A percentile compares a stretch with the other conserved stretches of the same genome.
phyloP scores from a whole-genome alignment of 1,140 invertebrate genomes.

The Camponotus pennsylvanicus region DNA sequence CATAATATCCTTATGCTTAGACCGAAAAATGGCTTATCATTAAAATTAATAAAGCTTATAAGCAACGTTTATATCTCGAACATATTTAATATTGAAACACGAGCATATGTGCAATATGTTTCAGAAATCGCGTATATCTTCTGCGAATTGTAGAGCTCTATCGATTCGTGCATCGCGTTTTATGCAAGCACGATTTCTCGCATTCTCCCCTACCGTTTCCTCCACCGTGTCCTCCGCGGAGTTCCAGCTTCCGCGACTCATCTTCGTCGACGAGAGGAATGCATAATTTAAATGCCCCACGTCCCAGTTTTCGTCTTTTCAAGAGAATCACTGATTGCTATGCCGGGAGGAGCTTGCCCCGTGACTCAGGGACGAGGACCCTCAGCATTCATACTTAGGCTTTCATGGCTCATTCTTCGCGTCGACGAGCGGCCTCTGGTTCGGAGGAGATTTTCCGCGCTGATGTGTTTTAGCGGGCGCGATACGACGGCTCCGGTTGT shows the following conservation, averaged over 20 bases:
- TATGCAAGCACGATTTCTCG: slow-evolving; percentile 64
- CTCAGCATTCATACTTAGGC: slow-evolving; percentile 65
- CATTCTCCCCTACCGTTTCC: not conserved
- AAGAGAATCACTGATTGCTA: slow-evolving; percentile 74
- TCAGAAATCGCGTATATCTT: not conserved
- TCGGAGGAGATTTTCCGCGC: slow-evolving; percentile 48
- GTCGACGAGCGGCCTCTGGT: slow-evolving; percentile 3
- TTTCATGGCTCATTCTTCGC: slow-evolving; percentile 17
- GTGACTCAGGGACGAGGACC: slow-evolving; percentile 71
- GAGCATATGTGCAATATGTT: slow-evolving; percentile 6
- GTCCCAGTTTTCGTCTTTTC: slow-evolving; percentile 76
- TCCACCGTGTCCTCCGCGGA: slow-evolving; percentile 33
- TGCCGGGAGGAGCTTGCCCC: slow-evolving; percentile 66
- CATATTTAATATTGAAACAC: slow-evolving; percentile 19
- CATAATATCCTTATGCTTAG: not conserved
- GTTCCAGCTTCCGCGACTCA: slow-evolving; percentile 50
- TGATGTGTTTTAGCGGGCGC: not conserved
- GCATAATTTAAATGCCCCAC: slow-evolving; percentile 80
- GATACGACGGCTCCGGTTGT: slow-evolving; percentile 9
- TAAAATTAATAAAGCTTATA: not conserved
- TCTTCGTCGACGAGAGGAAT: slow-evolving; percentile 67
- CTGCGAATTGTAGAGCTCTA: slow-evolving; percentile 33
- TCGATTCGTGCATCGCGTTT: slow-evolving; percentile 66
- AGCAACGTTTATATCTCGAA: not conserved
- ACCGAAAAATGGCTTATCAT: not conserved